These are phyloP conservation scores for Falcunculus frontatus DNA, from an alignment of 2,113 vertebrate species.

Conservation along the genomic window DNA sequence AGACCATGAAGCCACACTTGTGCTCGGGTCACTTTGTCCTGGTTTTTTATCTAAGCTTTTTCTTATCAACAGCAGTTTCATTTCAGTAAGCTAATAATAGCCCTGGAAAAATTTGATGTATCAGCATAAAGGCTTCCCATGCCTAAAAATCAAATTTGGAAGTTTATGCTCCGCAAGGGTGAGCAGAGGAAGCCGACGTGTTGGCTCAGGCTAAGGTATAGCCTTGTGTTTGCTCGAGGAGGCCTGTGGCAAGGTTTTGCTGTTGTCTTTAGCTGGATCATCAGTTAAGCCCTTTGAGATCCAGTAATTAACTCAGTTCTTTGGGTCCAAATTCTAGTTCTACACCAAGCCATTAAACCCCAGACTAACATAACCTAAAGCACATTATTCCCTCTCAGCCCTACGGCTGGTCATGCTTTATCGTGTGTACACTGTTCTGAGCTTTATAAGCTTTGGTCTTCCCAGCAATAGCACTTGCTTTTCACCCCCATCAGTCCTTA, in stretches of 20 bases:
- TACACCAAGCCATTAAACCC: background rate
- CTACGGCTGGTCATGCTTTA: background rate
- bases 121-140: conserved; percentile 1
- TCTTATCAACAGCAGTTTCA: background rate
- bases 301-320: background rate
- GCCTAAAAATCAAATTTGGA: background rate
- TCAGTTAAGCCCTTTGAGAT: background rate
- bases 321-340: background rate
- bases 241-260: background rate
- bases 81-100: conserved; percentile 34
- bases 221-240: rapidly evolving
- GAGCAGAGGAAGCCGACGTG: background rate
- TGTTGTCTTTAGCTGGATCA: background rate
- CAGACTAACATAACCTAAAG: background rate
- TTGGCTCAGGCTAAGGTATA: background rate
- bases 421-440: background rate
- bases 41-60: conserved; percentile 5
- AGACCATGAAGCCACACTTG: background rate
- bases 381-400: background rate
- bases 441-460: background rate
- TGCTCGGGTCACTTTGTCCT: conserved; percentile 1
- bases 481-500: background rate
- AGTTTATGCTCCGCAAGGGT: background rate
- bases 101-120: background rate
- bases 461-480: background rate